Conservation (phyloP, 2,888 invertebrate genomes). For the Oscheius sp. region DNA sequence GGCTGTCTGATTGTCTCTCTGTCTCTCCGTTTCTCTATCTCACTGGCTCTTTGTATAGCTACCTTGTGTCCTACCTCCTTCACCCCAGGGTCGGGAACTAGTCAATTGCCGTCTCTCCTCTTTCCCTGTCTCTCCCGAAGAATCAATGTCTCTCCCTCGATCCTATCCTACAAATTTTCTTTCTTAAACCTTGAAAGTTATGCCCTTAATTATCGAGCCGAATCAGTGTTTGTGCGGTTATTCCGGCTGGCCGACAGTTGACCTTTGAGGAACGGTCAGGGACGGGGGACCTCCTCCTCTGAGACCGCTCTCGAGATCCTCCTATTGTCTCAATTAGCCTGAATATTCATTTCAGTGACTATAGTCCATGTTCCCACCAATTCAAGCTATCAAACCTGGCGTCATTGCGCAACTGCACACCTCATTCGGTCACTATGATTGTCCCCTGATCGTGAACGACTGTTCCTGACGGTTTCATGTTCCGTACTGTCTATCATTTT, state of each 20-base stretch:
- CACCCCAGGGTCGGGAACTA: too few relatives aligned
- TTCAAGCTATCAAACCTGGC: not conserved
- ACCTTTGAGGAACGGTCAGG: constrained; percentile 38
- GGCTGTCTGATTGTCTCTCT: constrained; percentile 1
- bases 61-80: too few relatives aligned
- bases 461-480: constrained; percentile 2
- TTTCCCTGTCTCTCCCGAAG: not conserved
- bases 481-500: too few relatives aligned
- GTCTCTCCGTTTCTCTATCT: not conserved
- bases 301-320: not conserved
- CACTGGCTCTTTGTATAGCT: not conserved
- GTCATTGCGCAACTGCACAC: constrained; percentile 23
- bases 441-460: not conserved
- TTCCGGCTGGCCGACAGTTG: constrained; percentile 35
- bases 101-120: not conserved
- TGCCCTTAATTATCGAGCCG: constrained; percentile 15
- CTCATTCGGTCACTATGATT: constrained; percentile 7
- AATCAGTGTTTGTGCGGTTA: constrained; percentile 33
- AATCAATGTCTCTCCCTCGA: not conserved
- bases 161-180: too few relatives aligned
- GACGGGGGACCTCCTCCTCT: constrained; percentile 19
- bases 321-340: constrained; percentile 1
- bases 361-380: too few relatives aligned
- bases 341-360: not conserved
- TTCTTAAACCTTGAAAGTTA: not conserved